Evolutionary conservation across 1,140 invertebrate genomes (phyloP), one percentile per base, ranked within the genome.

Genomic region (Drosophila mauritiana): DNA sequence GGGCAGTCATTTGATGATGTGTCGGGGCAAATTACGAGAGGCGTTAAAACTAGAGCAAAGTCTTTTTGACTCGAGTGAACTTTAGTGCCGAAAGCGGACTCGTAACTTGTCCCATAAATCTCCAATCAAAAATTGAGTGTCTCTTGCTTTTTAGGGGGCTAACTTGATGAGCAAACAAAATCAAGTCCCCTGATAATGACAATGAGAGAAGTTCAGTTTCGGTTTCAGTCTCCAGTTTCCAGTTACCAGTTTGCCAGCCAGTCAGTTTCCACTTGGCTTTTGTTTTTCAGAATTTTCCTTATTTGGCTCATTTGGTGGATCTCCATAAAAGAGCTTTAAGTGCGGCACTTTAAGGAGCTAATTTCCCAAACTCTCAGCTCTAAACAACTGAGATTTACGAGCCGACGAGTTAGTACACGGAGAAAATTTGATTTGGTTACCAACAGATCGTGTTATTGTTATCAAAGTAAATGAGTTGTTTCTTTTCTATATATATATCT

Each of bases 1-100:
- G 52, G 69, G 54, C 39, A 72, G 56, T 49, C 58, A 43, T 76
- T 85, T 86, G 78, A 85, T 74, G 82, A 82, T 82, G 83, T 86
- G 82, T 64, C 43, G 55, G 75, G 68, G 75, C 58, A 75, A 84
- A 80, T 76, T 80, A 78, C 77, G 58, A 80, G 73, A 86, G 78
- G 83, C 82, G 82, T 82, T 86, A 79, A 88, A 86, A 86, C 83
- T 88, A 78, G 83, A 86, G 83, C 82, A 86, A 78, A 81, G 58
- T 57, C 67, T 62, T 36, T 12, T 51, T 67, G 69, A 49, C 48
- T 61, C 17, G 58, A 59, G 10, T 77, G 61, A 81, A 81, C 73
- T 81, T 81, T 73, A 80, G 73, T 69, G 75, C 67, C 63, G 55
- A 69, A 57, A 73, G 68, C 68, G 68, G 46, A 48, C 68, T 72